Evolutionary conservation across 2,797 vertebrate species (phyloP).

Genomic region (Tenualosa thibaudeaui): DNA sequence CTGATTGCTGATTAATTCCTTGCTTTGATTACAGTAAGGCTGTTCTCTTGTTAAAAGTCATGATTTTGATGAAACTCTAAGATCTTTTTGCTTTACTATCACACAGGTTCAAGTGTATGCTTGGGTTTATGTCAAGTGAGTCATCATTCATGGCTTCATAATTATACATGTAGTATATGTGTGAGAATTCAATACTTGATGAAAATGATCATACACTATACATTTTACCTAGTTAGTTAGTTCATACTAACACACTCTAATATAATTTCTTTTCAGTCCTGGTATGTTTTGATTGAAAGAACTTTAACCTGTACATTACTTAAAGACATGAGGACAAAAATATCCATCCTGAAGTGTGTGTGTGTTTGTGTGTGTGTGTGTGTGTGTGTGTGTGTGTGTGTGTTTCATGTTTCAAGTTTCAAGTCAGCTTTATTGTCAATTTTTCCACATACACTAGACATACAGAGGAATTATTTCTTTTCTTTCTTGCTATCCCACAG

Average conservation of each 20-base stretch:
- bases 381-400: no score
- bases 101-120: neutral
- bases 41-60: neutral
- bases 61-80: neutral
- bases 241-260: no score
- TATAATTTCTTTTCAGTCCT: no score
- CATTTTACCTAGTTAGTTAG: no score
- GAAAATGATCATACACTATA: no score
- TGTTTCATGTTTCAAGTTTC: no score
- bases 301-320: neutral
- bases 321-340: neutral
- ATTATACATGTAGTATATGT: neutral
- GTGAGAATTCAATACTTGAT: neutral
- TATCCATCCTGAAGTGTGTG: no score
- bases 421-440: no score
- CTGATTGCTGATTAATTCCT: slow-evolving; percentile 6
- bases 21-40: neutral
- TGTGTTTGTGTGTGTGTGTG: neutral
- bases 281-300: neutral
- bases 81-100: neutral
- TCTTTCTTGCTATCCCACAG: no score
- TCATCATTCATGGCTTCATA: neutral
- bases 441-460: no score
- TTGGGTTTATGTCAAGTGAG: neutral
- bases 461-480: no score